Conservation (phyloP, 2,888 invertebrate species). For the Cephus runcator region DNA sequence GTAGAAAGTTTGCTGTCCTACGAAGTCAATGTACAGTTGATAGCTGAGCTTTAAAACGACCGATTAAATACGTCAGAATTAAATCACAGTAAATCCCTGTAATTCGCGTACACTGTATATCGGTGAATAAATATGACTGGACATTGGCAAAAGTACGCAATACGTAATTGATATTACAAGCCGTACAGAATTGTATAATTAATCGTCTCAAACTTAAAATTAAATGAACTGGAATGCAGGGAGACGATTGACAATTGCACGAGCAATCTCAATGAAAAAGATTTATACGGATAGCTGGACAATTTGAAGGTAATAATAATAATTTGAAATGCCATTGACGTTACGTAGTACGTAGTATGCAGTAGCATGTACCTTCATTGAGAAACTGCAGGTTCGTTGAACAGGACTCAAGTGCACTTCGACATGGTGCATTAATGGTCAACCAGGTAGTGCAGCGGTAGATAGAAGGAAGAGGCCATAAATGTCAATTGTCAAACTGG, state of each 20-base stretch:
- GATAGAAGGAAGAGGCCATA: background rate
- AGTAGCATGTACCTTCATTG: background rate
- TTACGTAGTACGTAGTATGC: background rate
- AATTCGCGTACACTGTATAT: background rate
- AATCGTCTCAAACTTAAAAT: background rate
- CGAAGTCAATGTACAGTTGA: background rate
- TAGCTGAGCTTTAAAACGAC: background rate
- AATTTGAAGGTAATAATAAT: background rate
- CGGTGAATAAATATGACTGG: background rate
- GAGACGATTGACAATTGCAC: background rate
- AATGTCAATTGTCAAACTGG: background rate
- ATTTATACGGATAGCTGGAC: background rate
- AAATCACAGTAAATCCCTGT: background rate
- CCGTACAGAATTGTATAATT: background rate
- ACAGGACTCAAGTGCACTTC: background rate
- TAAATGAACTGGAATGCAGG: background rate
- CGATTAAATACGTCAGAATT: background rate
- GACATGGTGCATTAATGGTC: background rate
- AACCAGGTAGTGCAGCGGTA: background rate
- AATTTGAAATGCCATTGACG: background rate
- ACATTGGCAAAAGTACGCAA: background rate
- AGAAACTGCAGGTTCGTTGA: background rate
- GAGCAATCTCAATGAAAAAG: background rate
- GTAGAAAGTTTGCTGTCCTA: background rate
- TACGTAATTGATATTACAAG: background rate